Evolutionary conservation across 2,797 vertebrate species (phyloP), one percentile per base, ranked within the genome.

Genomic region (Podarcis lilfordi): DNA sequence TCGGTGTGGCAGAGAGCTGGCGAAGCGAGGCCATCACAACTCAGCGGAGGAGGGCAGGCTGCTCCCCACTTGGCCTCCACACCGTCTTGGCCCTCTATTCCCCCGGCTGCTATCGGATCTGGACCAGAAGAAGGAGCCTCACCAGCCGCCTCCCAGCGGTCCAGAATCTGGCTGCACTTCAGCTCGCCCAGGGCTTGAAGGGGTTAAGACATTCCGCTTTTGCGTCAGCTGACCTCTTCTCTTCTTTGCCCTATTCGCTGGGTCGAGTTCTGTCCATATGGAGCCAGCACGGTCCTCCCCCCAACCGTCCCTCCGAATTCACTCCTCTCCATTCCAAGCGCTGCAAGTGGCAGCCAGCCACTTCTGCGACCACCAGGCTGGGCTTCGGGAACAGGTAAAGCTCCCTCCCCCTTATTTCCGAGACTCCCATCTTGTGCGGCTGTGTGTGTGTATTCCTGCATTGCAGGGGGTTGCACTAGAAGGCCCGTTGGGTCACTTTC

Each of bases 341-440:
- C 87, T 95, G 94, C 95, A 95, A 86, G 92, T 91, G 90, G 94
- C 96, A 94, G 86, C 96, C 97, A 89, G 37, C 3, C n/a, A 11
- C 15, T 3, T 1, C 71, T 8, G 55, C 59, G 8, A 4, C 11
- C 10, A 3, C 40, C 21, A 94, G 96, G 88, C 94, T 97, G 93
- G 93, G 91, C 95, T 92, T 92, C 71, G 95, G 96, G 84, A 98
- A 97, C 97, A 98, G 98, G 98, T 99, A 96, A 97, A 23, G 1
- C 55, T 69, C 88, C 74, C 13, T 88, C 89, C 82, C 6, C 29
- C 85, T 91, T 61, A 19, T 92, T 92, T 93, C 90, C 93, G 80
- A 87, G 81, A 74, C 87, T 91, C 84, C 50, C 89, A 71, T 89
- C 78, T 84, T 84, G 27, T 86, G 1, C 84, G 68, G 21, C 81